Evolutionary conservation across 2,888 invertebrate species (phyloP).

Genomic region (Diadegma fenestrale): DNA sequence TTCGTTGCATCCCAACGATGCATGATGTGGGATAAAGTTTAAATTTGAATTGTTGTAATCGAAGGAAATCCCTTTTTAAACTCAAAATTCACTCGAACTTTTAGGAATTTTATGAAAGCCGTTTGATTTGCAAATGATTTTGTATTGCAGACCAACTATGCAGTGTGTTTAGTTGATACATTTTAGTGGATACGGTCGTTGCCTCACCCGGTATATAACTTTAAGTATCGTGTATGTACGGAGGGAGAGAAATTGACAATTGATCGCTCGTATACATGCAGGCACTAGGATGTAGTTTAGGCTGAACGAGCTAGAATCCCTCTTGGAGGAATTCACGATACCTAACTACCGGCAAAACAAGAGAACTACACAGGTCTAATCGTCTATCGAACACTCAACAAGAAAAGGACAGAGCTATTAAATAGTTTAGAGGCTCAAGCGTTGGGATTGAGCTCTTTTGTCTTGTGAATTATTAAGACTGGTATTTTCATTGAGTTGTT

Average conservation of each 20-base stretch:
- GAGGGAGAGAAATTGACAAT: slow-evolving; percentile 15
- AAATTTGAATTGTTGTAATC: no score
- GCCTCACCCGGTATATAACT: background rate
- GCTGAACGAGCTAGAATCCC: slow-evolving; percentile 19
- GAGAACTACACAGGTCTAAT: slow-evolving; percentile 11
- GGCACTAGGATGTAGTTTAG: background rate
- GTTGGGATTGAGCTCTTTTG: background rate
- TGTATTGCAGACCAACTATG: background rate
- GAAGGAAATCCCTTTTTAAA: no score
- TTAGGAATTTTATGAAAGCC: no score
- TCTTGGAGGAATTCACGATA: slow-evolving; percentile 6
- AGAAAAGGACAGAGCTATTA: slow-evolving; percentile 18
- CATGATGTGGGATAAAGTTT: no score
- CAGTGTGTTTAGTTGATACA: background rate
- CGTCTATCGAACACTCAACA: slow-evolving; percentile 1
- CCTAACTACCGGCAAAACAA: slow-evolving; percentile 12
- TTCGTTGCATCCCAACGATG: no score
- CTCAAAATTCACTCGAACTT: no score
- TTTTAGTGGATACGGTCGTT: background rate
- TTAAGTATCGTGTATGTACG: background rate
- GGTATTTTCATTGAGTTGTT: background rate
- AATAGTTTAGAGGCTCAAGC: background rate
- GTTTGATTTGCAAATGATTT: background rate
- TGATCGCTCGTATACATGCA: slow-evolving; percentile 14
- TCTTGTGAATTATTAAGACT: background rate